Percentiles rank a stretch among this genome's conserved stretches.
phyloP scores from a whole-genome alignment of 2,797 vertebrate species.

The Halcyon smyrnensis region DNA sequence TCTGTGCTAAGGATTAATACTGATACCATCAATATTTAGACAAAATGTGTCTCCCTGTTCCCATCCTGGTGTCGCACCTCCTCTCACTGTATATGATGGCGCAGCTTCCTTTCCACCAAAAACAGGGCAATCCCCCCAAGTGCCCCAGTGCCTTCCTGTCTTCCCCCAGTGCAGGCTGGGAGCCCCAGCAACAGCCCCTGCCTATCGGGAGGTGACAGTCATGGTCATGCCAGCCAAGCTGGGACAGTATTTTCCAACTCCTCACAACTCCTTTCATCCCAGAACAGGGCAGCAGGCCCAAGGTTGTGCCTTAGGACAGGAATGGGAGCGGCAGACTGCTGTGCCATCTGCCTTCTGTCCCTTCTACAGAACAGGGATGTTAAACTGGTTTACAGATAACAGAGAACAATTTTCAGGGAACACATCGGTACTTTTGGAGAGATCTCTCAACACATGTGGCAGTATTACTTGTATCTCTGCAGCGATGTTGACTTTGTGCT shows the following conservation, averaged over 20 bases:
- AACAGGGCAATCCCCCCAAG: accelerated
- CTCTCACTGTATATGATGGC: accelerated
- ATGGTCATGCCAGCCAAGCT: accelerated
- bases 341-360: accelerated
- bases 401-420: accelerated
- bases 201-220: accelerated
- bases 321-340: accelerated
- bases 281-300: background rate
- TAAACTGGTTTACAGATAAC: no score
- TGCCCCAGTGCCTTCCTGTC: background rate
- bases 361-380: accelerated
- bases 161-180: background rate
- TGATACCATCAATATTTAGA: background rate
- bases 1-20: background rate
- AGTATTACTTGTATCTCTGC: no score
- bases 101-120: background rate
- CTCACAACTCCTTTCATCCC: no score
- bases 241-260: accelerated
- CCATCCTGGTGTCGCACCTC: accelerated
- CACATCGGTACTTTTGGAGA: accelerated
- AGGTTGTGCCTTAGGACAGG: background rate
- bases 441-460: background rate
- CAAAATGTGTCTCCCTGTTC: accelerated
- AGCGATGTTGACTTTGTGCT: background rate
- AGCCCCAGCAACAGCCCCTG: background rate